Conservation (phyloP, 2,888 invertebrate genomes). For the Taphrorychus bicolor region DNA sequence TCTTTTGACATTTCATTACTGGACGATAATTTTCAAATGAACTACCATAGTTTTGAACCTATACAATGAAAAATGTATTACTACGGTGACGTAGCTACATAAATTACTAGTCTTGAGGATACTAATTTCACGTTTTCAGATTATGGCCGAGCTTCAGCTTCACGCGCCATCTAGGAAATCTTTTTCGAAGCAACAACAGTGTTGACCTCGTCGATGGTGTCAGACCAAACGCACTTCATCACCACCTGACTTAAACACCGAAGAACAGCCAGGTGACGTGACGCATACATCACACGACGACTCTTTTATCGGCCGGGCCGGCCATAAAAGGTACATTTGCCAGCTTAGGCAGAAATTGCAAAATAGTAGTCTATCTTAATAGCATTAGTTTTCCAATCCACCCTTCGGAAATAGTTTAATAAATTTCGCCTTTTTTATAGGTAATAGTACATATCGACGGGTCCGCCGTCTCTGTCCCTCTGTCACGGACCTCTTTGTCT, state of each 20-base stretch:
- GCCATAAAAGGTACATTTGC: constrained; percentile 28
- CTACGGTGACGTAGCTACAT: no score
- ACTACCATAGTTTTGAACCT: no score
- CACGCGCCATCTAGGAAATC: no score
- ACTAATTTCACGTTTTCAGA: no score
- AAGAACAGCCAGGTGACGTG: not conserved
- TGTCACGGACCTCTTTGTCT: constrained; percentile 41
- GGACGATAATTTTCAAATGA: no score
- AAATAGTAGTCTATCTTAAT: constrained; percentile 48
- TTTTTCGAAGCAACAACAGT: no score
- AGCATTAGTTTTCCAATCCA: constrained; percentile 51
- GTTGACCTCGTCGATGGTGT: no score
- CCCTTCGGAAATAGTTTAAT: constrained; percentile 52
- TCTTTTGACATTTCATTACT: no score
- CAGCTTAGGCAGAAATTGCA: constrained; percentile 39
- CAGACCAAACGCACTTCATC: not conserved
- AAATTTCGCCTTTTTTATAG: constrained; percentile 52
- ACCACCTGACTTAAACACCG: not conserved
- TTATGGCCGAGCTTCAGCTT: no score
- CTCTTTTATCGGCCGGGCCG: no score
- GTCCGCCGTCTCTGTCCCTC: constrained; percentile 41
- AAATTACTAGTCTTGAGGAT: no score
- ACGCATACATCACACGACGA: constrained; percentile 13
- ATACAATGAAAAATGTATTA: no score
- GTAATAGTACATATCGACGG: constrained; percentile 48